Conservation (phyloP, 2,888 invertebrate genomes). For the Troilus luridus region DNA sequence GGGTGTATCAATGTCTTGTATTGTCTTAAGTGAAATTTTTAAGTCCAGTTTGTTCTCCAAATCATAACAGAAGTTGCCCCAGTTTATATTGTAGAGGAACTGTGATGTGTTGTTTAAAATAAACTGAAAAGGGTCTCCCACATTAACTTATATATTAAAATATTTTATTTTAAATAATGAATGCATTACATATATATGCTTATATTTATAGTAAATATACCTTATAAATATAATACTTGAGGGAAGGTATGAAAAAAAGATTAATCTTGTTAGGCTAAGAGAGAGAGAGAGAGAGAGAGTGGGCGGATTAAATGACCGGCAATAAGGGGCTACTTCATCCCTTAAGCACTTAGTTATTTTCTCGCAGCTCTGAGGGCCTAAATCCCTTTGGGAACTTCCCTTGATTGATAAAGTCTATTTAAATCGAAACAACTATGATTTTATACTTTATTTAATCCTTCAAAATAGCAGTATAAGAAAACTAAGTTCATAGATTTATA, state of each 20-base stretch:
- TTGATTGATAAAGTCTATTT: background rate
- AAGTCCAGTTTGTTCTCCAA: too few species aligned
- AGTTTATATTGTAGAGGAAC: too few species aligned
- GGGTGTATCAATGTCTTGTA: too few species aligned
- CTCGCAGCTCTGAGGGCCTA: background rate
- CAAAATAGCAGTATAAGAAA: background rate
- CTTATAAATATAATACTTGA: background rate
- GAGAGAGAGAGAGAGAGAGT: background rate
- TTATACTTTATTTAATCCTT: background rate
- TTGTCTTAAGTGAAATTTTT: too few species aligned
- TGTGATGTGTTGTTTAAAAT: too few species aligned
- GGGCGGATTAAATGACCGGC: conserved; percentile 23
- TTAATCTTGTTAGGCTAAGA: conserved; percentile 18
- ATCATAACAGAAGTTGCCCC: too few species aligned
- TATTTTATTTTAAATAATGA: background rate
- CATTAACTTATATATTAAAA: too few species aligned
- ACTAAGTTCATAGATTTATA: too few species aligned
- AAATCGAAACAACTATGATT: background rate
- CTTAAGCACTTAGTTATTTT: background rate
- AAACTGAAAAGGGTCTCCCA: too few species aligned
- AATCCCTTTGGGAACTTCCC: background rate
- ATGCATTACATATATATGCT: background rate
- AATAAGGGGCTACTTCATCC: conserved; percentile 36
- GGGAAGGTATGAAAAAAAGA: background rate
- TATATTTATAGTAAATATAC: background rate